Evolutionary conservation across 2,888 invertebrate genomes (phyloP).

Genomic region (Acrocera orbiculus): DNA sequence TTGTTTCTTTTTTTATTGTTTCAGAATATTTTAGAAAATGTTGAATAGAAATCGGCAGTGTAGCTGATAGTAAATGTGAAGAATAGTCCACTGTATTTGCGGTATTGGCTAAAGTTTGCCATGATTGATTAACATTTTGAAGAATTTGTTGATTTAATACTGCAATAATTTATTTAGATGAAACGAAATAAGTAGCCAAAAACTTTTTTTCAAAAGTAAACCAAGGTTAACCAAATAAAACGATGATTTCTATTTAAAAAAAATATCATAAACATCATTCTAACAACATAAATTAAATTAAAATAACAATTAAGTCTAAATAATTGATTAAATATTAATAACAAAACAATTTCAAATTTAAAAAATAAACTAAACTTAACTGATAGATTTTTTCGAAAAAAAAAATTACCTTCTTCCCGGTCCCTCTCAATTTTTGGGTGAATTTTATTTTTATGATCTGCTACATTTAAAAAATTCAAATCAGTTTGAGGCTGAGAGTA

Average conservation of each 20-base stretch:
- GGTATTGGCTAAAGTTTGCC: conserved; percentile 32
- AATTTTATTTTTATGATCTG: conserved; percentile 32
- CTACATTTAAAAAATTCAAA: conserved; percentile 30
- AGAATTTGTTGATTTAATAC: conserved; percentile 32
- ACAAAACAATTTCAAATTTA: too few relatives aligned
- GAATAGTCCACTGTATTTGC: conserved; percentile 32
- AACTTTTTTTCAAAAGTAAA: too few relatives aligned
- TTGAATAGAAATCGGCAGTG: conserved; percentile 33
- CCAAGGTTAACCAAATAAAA: not conserved
- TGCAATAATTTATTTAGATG: conserved; percentile 10
- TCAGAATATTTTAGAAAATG: conserved; percentile 33
- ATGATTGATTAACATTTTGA: conserved; percentile 32
- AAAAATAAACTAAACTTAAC: too few relatives aligned
- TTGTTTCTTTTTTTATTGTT: conserved; percentile 32
- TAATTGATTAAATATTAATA: not conserved
- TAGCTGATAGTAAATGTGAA: conserved; percentile 32
- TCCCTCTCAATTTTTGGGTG: conserved; percentile 33
- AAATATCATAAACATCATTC: not conserved
- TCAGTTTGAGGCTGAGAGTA: conserved; percentile 31
- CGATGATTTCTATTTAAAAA: not conserved
- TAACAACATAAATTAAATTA: not conserved
- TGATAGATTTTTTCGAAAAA: too few relatives aligned
- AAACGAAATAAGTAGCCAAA: too few relatives aligned
- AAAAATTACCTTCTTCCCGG: conserved; percentile 30
- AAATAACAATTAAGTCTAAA: not conserved